A percentile compares a stretch with the other conserved stretches of the same genome.
These are phyloP conservation scores for Brevimyrus niger DNA, from an alignment of 2,113 vertebrate genomes.

Conservation along the genomic window DNA sequence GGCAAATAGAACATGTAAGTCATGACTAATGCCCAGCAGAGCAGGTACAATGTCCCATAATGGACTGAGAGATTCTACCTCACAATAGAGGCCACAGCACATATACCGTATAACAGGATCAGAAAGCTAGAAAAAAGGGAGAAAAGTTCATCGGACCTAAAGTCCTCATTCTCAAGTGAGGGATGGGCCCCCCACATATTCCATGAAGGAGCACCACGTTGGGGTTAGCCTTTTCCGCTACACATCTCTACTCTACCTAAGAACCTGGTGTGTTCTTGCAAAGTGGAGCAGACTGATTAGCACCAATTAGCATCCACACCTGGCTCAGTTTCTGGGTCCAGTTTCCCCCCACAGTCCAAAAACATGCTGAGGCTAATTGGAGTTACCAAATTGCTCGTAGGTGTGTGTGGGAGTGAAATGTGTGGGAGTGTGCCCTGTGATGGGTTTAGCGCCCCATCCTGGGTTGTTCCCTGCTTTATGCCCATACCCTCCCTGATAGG, in stretches of 20 bases:
- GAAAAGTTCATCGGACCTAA: background rate
- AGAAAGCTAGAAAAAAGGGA: background rate
- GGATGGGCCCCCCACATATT: background rate
- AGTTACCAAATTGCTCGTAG: too few relatives aligned
- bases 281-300: background rate
- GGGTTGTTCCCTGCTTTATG: too few relatives aligned
- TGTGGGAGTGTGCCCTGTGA: too few relatives aligned
- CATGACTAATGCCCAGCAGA: too few relatives aligned
- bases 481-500: too few relatives aligned
- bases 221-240: background rate
- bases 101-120: background rate
- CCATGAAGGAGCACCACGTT: background rate
- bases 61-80: background rate
- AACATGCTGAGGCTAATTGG: too few relatives aligned
- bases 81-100: background rate
- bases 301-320: background rate
- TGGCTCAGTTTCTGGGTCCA: background rate
- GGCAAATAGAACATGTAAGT: background rate
- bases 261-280: background rate
- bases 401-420: too few relatives aligned
- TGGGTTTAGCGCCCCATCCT: too few relatives aligned
- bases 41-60: background rate
- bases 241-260: background rate
- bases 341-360: too few relatives aligned
- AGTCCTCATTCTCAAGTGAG: background rate